Base-by-base conservation (phyloP, 2,113 vertebrate genomes). In the Nyctereutes procyonoides region DNA sequence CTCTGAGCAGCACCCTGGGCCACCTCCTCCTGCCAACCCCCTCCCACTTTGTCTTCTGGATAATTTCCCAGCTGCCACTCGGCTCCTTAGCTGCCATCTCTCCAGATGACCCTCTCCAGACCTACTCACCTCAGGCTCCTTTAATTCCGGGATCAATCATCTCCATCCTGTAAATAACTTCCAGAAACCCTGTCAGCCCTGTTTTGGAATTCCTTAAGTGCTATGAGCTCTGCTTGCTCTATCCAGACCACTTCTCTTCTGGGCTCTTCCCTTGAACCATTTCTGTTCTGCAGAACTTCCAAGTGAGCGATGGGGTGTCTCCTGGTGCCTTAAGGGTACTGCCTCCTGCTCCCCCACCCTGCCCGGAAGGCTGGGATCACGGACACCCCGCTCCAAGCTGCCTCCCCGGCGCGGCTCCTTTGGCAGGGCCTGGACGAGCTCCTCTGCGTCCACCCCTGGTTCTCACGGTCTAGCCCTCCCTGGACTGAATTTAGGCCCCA, bases 281-380 rank as follows among this genome's bases (percentile, higher is more conserved):
- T 48, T 22, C 55, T 48, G 56, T 30, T 3, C 11, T 32, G 43
- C 3, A 1, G 79, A 77, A 9, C 63, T 35, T 38, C 13, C 1
- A 0, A n/a, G 28, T 2, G 9, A 38, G 26, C 14, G 28, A 16
- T 0, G 0, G 28, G 81, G 6, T n/a, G 8, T 0, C 56, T 7
- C 55, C 3, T 7, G 13, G 3, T 13, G 53, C 26, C 58, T 14
- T 24, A 0, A 0, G 38, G 80, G 1, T 6, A 4, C 58, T 0
- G 0, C 14, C 53, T 35, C 35, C 2, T 20, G 2, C 32, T 9
- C 14, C 15, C 22, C 51, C 13, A 1, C 7, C 55, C 7, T 0
- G 13, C 48, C 0, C 0, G 0, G 12, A 69, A 51, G 43, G 24
- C 26, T 43, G 2, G 43, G 43, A 51, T 51, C 74, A 9, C 3